Conservation (phyloP, 2,888 invertebrate genomes). For the Lepetodrilus schrolli region DNA sequence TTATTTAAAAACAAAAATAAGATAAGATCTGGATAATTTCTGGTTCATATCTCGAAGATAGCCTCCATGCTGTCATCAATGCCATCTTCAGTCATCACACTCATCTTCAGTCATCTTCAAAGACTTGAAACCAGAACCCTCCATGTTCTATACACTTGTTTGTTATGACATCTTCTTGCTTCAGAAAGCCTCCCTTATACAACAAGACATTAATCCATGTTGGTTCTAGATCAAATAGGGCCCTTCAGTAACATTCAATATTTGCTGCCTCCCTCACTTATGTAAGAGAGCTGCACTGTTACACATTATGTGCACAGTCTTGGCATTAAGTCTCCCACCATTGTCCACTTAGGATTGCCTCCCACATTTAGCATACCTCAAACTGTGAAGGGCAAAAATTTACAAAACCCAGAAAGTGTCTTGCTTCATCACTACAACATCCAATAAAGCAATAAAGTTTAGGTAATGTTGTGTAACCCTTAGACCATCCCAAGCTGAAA, state of each 20-base stretch:
- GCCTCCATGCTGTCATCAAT: no score
- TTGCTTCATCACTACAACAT: neutral
- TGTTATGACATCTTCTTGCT: no score
- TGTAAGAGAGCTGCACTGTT: neutral
- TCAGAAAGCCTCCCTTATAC: no score
- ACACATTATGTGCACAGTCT: neutral
- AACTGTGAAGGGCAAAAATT: conserved; percentile 18
- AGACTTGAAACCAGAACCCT: no score
- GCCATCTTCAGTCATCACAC: no score
- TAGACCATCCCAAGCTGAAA: neutral
- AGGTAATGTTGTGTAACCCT: neutral
- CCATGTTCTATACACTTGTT: no score
- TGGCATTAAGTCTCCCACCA: neutral
- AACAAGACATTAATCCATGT: neutral
- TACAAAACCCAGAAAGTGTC: neutral
- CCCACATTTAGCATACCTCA: neutral
- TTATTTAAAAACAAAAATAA: no score
- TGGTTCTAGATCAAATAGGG: no score
- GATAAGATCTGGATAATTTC: no score
- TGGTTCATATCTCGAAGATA: no score
- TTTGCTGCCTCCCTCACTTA: neutral
- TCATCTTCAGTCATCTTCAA: no score
- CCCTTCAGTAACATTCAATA: neutral
- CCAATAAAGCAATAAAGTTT: neutral
- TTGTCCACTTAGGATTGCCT: neutral